phyloP scores from a whole-genome alignment of 2,113 vertebrate species.

The Scytalopus superciliaris region DNA sequence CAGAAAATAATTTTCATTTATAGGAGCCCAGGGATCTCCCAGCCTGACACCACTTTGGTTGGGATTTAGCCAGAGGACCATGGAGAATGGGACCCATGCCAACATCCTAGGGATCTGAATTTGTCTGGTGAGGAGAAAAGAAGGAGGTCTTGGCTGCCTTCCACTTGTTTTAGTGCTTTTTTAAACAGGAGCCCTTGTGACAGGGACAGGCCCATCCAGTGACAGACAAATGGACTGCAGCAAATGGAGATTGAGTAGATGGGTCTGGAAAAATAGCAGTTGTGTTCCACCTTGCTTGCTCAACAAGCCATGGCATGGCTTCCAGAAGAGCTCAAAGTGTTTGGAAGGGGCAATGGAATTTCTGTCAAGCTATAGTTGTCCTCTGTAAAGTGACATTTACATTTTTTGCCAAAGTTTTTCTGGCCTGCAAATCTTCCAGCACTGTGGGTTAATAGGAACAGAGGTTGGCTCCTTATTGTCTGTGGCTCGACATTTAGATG shows the following conservation, averaged over 20 bases:
- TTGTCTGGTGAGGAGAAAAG: background rate
- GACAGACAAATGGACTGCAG: background rate
- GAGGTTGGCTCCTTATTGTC: constrained; percentile 11
- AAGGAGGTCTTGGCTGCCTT: background rate
- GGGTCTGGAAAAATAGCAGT: background rate
- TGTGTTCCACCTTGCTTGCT: background rate
- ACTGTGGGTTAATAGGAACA: constrained; percentile 30
- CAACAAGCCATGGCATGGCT: background rate
- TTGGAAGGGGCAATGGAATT: background rate
- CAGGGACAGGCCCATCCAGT: background rate
- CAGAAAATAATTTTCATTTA: background rate
- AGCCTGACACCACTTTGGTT: background rate
- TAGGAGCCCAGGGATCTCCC: background rate
- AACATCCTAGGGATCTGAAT: background rate
- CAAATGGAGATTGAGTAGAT: background rate
- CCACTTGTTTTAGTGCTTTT: background rate
- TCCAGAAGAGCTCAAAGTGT: background rate
- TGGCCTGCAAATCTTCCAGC: background rate
- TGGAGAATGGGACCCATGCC: background rate
- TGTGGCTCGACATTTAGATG: background rate
- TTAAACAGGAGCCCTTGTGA: background rate
- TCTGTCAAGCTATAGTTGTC: background rate
- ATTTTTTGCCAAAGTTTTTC: constrained; percentile 28
- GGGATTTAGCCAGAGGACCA: background rate
- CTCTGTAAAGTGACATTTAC: background rate